Evolutionary conservation across 1,140 invertebrate genomes (phyloP).

Genomic region (Plodia interpunctella): DNA sequence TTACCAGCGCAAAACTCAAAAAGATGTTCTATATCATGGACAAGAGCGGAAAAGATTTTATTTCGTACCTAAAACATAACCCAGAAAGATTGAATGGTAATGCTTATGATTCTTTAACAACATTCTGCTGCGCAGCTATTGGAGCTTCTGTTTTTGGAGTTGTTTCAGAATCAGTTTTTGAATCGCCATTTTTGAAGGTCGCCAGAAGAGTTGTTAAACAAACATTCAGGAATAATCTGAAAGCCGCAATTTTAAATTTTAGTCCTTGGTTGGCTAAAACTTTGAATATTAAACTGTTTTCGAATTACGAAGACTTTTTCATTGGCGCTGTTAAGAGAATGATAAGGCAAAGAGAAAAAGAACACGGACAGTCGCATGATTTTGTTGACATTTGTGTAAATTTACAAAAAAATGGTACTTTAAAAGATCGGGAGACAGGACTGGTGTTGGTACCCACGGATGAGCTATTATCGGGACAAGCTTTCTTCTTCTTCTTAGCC

Average conservation of each 20-base stretch:
- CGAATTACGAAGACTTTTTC: constrained; percentile 22
- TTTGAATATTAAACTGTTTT: constrained; percentile 18
- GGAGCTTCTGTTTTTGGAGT: constrained; percentile 39
- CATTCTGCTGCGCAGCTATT: constrained; percentile 33
- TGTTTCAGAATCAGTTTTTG: constrained; percentile 27
- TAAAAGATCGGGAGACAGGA: constrained; percentile 35
- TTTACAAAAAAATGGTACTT: constrained; percentile 31
- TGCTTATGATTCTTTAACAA: constrained; percentile 31
- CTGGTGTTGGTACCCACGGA: constrained; percentile 40
- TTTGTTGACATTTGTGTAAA: constrained; percentile 43
- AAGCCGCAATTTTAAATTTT: constrained; percentile 17
- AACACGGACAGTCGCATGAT: constrained; percentile 35
- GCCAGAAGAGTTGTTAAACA: constrained; percentile 22
- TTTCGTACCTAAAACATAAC: constrained; percentile 26
- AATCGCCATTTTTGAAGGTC: constrained; percentile 36
- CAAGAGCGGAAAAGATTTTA: constrained; percentile 36
- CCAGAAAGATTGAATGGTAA: constrained; percentile 19
- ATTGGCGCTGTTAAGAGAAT: constrained; percentile 40
- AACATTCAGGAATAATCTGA: constrained; percentile 22
- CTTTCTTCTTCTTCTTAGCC: constrained; percentile 77
- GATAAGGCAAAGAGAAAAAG: constrained; percentile 27
- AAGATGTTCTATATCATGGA: constrained; percentile 64
- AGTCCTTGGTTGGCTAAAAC: neutral
- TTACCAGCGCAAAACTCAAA: constrained; percentile 65
- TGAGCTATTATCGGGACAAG: constrained; percentile 72